Evolutionary conservation across 2,797 vertebrate genomes (phyloP), one percentile per base, ranked within the genome.

Genomic region (Mallotus villosus): DNA sequence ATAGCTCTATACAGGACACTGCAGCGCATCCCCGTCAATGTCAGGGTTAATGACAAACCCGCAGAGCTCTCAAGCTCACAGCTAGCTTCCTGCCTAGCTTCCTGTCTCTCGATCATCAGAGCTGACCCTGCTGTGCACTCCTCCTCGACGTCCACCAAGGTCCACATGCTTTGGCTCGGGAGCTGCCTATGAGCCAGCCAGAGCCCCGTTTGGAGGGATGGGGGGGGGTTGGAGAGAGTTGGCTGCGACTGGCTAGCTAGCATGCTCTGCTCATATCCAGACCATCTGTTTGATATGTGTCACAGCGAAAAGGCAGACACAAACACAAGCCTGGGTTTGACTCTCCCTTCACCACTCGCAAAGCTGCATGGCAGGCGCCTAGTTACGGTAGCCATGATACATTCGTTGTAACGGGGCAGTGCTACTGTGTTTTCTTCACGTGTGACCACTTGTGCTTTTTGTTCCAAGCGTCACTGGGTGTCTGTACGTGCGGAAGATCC

Each of bases 271-370:
- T 78, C 81, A 84, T 81, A 78, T 83, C 79, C 83, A 76, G 76
- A 81, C 90, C 88, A 90, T 92, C 90, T 90, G 90, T 67, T 90
- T 84, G 78, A 67, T 68, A 22, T 58, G 51, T 58, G 67, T 82
- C 68, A 32, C 12, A 77, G 81, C 75, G 81, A 78, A 78, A 73
- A 77, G 51, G 25, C 17, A 65, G 66, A 76, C 69, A 75, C 41
- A 55, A 73, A 67, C 66, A 66, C 66, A 66, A 55, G 34, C 27
- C 63, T 19, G 49, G 74, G 70, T 53, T 76, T 53, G 71, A 46
- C 11, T 11, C 34, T 68, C 84, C 62, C 68, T 69, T 49, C 29
- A 37, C 78, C 68, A 62, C 70, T 69, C 17, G 41, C 60, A 57
- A 29, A 72, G 49, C 72, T 74, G 58, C 2, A 58, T 6, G 17